Base-by-base conservation (phyloP, 1,140 invertebrate species). In the Solenopsis fugax region DNA sequence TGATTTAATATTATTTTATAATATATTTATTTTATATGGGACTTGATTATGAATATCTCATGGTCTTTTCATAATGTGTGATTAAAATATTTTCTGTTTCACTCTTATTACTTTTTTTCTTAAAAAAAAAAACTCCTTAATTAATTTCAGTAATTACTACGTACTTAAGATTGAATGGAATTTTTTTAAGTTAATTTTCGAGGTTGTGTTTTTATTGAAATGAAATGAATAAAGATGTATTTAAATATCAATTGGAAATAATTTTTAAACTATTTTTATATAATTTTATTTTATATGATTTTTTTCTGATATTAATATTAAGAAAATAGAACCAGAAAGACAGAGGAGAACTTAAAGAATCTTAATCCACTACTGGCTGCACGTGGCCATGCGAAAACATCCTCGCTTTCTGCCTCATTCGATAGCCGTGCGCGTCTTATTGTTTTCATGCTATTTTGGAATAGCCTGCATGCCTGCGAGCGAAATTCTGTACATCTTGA, bases 381-480 rank as follows among this genome's bases (percentile, higher is more conserved):
- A 60, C 45, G 41, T 84, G 50, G 37, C 67, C 24, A 45, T 69
- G 24, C 21, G 29, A 50, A 58, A 73, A 86, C 85, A 65, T 54
- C 24, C 41, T 45, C 24, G 13, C 34, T 37, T 21, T 77, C 69
- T 50, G 54, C 13, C 65, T 37, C 54, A 56, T 81, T 52, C 34
- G 65, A 21, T 82, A 58, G 16, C 18, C 37, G 54, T 76, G 34
- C 50, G 10, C 48, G 24, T 87, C 56, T 72, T 87, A 72, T 82
- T 87, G 67, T 87, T 65, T 71, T 67, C 18, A 45, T 71, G 24
- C 85, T 82, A 87, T 87, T 87, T 82, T 45, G 85, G 21, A 62
- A 13, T 41, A 62, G 24, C 77, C 41, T 29, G 65, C 69, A 75
- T 75, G 18, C 13, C 21, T 62, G 69, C 69, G 54, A 29, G 37